Evolutionary conservation across 2,888 invertebrate species (phyloP), one percentile per base, ranked within the genome.

Genomic region (Sinotaia quadrata): DNA sequence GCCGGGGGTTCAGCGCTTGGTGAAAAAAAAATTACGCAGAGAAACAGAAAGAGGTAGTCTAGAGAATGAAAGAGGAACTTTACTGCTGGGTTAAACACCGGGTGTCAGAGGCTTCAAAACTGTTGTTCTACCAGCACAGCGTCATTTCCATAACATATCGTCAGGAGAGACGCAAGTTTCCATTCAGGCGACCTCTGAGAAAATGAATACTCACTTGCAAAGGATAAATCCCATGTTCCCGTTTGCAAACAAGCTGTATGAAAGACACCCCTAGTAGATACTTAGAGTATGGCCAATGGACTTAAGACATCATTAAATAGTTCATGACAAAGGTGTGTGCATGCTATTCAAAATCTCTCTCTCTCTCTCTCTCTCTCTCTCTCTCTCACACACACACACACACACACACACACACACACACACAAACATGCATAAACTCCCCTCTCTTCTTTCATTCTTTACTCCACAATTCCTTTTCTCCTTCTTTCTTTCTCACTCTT

Each of bases 211-310:
- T 34, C 52, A 52, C 62, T 51, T 36, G 52, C 62, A 36, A 12
- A 24, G 18, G 52, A 52, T 36, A 27, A 62, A 36, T 62, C 52
- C 33, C 21, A 34, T 24, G 33, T 52, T 12, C 62, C 62, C 52
- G 62, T 62, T 62, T 62, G 62, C 62, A 62, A 62, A 62, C 62
- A 62, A 62, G 52, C 36, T 10, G 34, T 0, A 33, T 47, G 34
- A 61, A 61, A n/a, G 47, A 24, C 12, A 2, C 37, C 37, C 61
- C 36, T 33, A 18, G 44, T 21, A 47, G 47, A 24, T 49, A 12
- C 18, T 24, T 1, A 18, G 41, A 8, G 7, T n/a, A 18, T 15
- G 24, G 24, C n/a, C 24, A n/a, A 7, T 18, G 47, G 47, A 47
- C n/a, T 47, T 47, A 47, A 24, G n/a, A 21, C 47, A 18, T 47